phyloP scores from a whole-genome alignment of 2,113 vertebrate genomes.

The Phrynocephalus versicolor region DNA sequence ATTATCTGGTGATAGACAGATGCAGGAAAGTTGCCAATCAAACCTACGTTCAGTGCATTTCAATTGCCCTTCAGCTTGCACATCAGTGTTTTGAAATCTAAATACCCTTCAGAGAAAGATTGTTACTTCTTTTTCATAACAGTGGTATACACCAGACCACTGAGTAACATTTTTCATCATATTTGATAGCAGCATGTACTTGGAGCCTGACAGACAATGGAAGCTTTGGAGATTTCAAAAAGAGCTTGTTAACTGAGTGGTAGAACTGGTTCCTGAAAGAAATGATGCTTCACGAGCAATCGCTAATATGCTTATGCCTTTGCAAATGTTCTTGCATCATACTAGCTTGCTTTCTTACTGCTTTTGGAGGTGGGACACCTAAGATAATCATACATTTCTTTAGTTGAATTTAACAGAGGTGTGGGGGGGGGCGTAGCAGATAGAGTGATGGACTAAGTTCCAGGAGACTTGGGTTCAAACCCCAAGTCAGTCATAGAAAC shows the following conservation, averaged over 20 bases:
- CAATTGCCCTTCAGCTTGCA: slow-evolving; percentile 73
- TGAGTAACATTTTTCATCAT: slow-evolving; percentile 54
- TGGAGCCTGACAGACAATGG: slow-evolving; percentile 58
- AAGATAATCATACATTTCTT: no score
- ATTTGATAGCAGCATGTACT: slow-evolving; percentile 7
- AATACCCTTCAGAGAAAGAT: slow-evolving; percentile 69
- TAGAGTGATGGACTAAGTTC: no score
- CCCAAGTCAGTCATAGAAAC: no score
- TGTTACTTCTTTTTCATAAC: slow-evolving; percentile 56
- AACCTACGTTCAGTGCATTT: slow-evolving; percentile 81
- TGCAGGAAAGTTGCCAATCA: slow-evolving; percentile 82
- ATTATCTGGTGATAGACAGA: slow-evolving; percentile 81
- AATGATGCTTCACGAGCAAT: background rate
- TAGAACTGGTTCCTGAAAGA: slow-evolving; percentile 51
- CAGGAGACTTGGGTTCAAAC: no score
- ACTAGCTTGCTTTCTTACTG: no score
- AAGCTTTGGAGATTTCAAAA: slow-evolving; percentile 47
- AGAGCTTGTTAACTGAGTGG: slow-evolving; percentile 51
- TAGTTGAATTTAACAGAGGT: no score
- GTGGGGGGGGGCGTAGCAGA: no score
- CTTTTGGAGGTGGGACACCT: no score
- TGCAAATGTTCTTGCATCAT: no score
- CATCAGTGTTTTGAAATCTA: slow-evolving; percentile 73
- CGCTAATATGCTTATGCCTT: background rate
- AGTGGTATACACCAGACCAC: slow-evolving; percentile 64